These are phyloP conservation scores for Phalacrocorax brasilianus DNA, from an alignment of 2,113 vertebrate species.

Conservation along the genomic window DNA sequence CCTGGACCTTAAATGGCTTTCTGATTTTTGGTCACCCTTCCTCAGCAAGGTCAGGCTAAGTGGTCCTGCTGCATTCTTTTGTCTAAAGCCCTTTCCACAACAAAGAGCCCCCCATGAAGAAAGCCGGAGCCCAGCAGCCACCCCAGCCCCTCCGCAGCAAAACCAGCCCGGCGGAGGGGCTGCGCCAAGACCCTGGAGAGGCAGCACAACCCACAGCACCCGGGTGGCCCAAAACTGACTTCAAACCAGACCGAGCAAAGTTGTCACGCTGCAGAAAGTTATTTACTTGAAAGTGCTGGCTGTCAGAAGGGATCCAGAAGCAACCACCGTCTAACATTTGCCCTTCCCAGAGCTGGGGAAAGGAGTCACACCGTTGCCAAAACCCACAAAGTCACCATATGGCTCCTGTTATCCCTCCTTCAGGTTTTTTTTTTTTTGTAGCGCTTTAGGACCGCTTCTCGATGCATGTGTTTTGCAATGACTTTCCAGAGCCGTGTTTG, in stretches of 20 bases:
- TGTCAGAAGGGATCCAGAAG: not conserved
- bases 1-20: not conserved
- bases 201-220: not conserved
- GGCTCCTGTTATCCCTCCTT: not conserved
- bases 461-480: not conserved
- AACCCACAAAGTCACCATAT: not conserved
- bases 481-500: not conserved
- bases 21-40: not conserved
- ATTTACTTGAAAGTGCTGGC: not conserved
- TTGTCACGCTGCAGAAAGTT: not conserved
- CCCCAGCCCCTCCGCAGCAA: not conserved
- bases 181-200: not conserved
- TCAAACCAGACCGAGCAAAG: not conserved
- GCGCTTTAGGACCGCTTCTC: not conserved
- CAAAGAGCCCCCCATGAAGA: not conserved
- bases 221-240: not conserved
- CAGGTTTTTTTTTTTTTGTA: not conserved
- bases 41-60: slow-evolving; percentile 32
- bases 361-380: not conserved
- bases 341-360: not conserved
- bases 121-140: not conserved
- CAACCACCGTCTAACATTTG: not conserved
- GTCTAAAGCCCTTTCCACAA: slow-evolving; percentile 22
- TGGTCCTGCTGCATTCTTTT: slow-evolving; percentile 56
- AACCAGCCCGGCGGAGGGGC: not conserved